Conservation (phyloP, 1,140 invertebrate species). For the Mycetomoellerius zeteki region DNA sequence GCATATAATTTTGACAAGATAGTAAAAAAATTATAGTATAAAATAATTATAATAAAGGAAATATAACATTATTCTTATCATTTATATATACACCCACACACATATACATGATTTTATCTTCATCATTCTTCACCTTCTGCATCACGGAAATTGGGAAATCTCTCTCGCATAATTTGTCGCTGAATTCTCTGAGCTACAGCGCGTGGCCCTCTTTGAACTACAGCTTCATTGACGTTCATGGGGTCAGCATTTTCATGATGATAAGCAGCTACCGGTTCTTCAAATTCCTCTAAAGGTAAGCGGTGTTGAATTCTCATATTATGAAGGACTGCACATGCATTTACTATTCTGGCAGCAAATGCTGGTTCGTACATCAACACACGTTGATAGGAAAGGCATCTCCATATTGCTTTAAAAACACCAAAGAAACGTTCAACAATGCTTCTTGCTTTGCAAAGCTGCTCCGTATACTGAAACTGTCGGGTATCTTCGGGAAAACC, state of each 20-base stretch:
- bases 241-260: neutral
- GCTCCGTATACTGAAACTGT: neutral
- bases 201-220: neutral
- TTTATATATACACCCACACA: too few species aligned
- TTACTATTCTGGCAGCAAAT: conserved; percentile 12
- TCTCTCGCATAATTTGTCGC: conserved; percentile 4
- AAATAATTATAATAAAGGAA: too few species aligned
- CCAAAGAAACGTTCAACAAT: conserved; percentile 33
- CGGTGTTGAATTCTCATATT: conserved; percentile 8
- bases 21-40: too few species aligned
- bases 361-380: neutral
- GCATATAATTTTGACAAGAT: too few species aligned
- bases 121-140: neutral
- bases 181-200: conserved; percentile 22
- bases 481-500: conserved; percentile 2
- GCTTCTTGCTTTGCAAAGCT: conserved; percentile 16
- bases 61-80: too few species aligned
- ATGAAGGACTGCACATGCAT: conserved; percentile 11
- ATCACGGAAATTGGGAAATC: conserved; percentile 8
- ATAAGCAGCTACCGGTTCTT: neutral
- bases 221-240: neutral
- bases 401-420: conserved; percentile 2
- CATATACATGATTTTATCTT: too few species aligned
- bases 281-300: neutral
- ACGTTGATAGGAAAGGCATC: conserved; percentile 8